Base-by-base conservation (phyloP, 2,113 vertebrate genomes). In the Tringa solitaria region DNA sequence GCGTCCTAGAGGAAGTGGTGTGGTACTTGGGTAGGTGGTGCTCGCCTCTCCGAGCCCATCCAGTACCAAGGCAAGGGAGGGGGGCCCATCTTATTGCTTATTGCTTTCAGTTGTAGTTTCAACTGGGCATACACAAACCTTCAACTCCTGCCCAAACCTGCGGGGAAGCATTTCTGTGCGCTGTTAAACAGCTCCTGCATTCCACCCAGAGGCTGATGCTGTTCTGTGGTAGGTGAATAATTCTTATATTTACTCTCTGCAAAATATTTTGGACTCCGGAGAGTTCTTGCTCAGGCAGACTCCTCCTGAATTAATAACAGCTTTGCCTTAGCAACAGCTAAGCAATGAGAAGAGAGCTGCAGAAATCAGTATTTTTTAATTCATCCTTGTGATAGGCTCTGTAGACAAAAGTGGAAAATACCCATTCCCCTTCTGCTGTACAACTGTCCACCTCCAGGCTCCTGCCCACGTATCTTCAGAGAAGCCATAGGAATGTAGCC, bases 211-310 rank as follows among this genome's bases (percentile, higher is more conserved):
- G 96, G 84, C 93, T 89, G 91, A 95, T 89, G 84, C 77, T 80
- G 53, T 96, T 95, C 84, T 96, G 96, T 95, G 91, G 95, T 96
- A 97, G 95, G 95, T 96, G 93, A 92, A 93, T 77, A 92, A 94
- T 91, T 94, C 89, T 84, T 67, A 33, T 80, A 95, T 94, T 95
- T 96, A 91, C 81, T 95, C 77, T 75, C 76, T 74, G 74, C 63
- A 95, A 94, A 94, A 94, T 95, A 91, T 82, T 95, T 95, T 91
- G 92, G 74, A 65, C 84, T 95, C 41, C 4, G 4, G 48, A 94
- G 85, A 70, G 45, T 21, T 95, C 76, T 95, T 87, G 74, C 89
- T 97, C n/a, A 50, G 65, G 86, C 92, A 94, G 74, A 77, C 91
- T 92, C 73, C 56, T 86, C 48, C 50, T 91, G 96, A 96, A 95